phyloP scores from a whole-genome alignment of 2,113 vertebrate species.

The Epinephelus moara region DNA sequence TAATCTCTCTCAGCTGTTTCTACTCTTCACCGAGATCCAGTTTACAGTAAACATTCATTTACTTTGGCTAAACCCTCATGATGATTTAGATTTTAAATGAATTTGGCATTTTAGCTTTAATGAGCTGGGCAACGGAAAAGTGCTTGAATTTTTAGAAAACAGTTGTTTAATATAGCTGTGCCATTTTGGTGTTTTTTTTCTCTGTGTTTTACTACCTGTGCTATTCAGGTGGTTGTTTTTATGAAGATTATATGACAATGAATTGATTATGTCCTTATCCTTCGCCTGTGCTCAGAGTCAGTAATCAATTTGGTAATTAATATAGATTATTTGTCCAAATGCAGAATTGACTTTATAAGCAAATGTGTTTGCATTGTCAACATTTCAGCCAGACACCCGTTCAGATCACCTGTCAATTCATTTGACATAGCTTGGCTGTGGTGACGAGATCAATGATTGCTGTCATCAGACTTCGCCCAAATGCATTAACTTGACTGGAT shows the following conservation, averaged over 20 bases:
- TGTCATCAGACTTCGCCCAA: too few relatives aligned
- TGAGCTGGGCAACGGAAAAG: background rate
- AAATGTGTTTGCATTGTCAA: background rate
- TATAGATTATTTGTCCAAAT: background rate
- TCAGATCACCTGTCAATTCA: too few relatives aligned
- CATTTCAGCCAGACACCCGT: background rate
- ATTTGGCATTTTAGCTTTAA: conserved; percentile 40
- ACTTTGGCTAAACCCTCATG: conserved; percentile 39
- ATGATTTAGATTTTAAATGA: conserved; percentile 53
- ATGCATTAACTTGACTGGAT: too few relatives aligned
- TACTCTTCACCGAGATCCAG: conserved; percentile 49
- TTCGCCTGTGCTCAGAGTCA: background rate
- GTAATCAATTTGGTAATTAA: background rate
- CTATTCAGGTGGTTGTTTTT: background rate
- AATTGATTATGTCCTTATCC: background rate
- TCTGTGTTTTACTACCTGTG: background rate
- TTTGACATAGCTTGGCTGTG: too few relatives aligned
- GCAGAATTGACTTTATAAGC: background rate
- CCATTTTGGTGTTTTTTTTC: background rate
- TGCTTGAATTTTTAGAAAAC: background rate
- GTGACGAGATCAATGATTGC: too few relatives aligned
- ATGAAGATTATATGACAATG: background rate
- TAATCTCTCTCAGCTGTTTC: conserved; percentile 79
- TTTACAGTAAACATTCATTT: conserved; percentile 63
- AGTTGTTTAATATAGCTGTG: background rate